Evolutionary conservation across 2,113 vertebrate genomes (phyloP).

Genomic region (Phrynocephalus versicolor): DNA sequence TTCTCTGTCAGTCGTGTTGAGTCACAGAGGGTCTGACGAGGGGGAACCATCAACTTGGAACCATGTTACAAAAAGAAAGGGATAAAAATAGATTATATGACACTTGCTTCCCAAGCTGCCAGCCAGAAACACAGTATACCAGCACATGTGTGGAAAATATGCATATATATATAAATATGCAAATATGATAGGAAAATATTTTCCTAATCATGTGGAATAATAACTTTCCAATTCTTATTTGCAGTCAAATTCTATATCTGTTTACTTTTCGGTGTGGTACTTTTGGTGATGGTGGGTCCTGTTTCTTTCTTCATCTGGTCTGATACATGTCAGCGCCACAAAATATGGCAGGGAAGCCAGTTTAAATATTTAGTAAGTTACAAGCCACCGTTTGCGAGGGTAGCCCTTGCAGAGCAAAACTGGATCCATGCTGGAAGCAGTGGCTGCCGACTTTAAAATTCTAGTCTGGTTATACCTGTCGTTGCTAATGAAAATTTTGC

Average conservation of each 20-base stretch:
- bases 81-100: slow-evolving; percentile 71
- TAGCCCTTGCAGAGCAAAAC: neutral
- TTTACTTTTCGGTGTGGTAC: neutral
- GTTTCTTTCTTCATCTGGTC: neutral
- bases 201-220: slow-evolving; percentile 47
- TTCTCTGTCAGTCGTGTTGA: slow-evolving; percentile 30
- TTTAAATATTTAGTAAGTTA: neutral
- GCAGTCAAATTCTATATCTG: neutral
- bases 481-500: neutral
- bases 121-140: slow-evolving; percentile 65
- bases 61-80: slow-evolving; percentile 60
- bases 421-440: neutral
- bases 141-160: slow-evolving; percentile 67
- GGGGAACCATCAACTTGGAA: slow-evolving; percentile 36
- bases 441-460: neutral
- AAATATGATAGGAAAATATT: slow-evolving; percentile 16
- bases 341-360: rapidly evolving
- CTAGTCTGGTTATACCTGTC: rapidly evolving
- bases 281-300: neutral
- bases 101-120: slow-evolving; percentile 54
- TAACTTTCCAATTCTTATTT: slow-evolving; percentile 1
- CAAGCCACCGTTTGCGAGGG: neutral
- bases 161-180: slow-evolving; percentile 18
- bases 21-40: slow-evolving; percentile 32
- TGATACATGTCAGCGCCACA: rapidly evolving